Conservation (phyloP, 2,888 invertebrate genomes). For the Drosophila parthenogenetica region DNA sequence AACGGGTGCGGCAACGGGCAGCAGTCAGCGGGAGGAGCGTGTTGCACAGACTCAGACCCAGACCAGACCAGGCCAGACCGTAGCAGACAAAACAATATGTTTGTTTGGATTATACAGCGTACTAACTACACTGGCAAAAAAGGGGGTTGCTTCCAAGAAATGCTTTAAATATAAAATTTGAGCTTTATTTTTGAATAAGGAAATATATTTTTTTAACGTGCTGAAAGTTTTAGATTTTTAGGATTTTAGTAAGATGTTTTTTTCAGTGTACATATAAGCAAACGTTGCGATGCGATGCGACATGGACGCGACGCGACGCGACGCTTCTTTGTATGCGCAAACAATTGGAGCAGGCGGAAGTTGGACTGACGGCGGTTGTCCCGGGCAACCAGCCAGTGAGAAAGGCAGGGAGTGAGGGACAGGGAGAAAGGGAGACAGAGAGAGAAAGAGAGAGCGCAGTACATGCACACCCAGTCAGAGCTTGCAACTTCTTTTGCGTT, state of each 20-base stretch:
- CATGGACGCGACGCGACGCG: slow-evolving; percentile 59
- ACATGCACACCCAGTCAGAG: slow-evolving; percentile 14
- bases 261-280: slow-evolving; percentile 44
- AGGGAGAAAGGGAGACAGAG: slow-evolving; percentile 14
- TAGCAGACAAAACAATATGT: slow-evolving; percentile 80
- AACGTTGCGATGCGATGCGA: slow-evolving; percentile 43
- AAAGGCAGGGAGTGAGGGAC: not conserved
- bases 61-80: slow-evolving; percentile 55
- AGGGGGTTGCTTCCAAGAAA: no score
- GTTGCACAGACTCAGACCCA: slow-evolving; percentile 5
- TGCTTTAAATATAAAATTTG: no score
- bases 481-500: not conserved
- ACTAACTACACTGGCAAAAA: not conserved
- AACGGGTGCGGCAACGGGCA: slow-evolving; percentile 12
- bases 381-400: slow-evolving; percentile 39
- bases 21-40: slow-evolving; percentile 24
- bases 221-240: no score
- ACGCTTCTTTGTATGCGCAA: slow-evolving; percentile 78
- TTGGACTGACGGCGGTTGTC: slow-evolving; percentile 64
- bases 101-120: slow-evolving; percentile 73
- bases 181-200: no score
- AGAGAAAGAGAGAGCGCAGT: slow-evolving; percentile 20
- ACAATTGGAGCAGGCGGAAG: slow-evolving; percentile 82
- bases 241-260: no score
- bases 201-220: no score